A percentile compares a stretch with the other conserved stretches of the same genome.
phyloP scores from a whole-genome alignment of 2,888 invertebrate species.

The Coecobrya sp. region DNA sequence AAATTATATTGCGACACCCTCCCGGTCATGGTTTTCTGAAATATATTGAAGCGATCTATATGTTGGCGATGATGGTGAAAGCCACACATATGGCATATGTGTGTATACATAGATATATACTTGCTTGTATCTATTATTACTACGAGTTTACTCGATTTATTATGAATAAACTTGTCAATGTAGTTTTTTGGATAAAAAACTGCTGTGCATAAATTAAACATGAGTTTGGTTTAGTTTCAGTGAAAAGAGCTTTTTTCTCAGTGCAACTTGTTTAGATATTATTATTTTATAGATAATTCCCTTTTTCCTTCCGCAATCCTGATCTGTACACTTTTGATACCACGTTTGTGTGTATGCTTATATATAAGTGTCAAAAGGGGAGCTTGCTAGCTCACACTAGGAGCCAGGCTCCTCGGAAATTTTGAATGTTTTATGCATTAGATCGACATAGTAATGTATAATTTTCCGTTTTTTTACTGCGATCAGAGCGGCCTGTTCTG shows the following conservation, averaged over 20 bases:
- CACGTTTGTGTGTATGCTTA: not conserved
- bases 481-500: constrained; percentile 4
- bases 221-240: constrained; percentile 15
- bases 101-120: not conserved
- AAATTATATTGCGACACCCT: not conserved
- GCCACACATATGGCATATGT: not conserved
- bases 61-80: not conserved
- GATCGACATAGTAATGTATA: constrained; percentile 1
- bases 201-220: constrained; percentile 18
- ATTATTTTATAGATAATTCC: constrained; percentile 28
- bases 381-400: not conserved
- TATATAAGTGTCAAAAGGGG: not conserved
- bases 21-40: not conserved
- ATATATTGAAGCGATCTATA: not conserved
- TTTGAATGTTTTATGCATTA: constrained; percentile 50
- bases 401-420: not conserved
- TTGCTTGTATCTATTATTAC: not conserved
- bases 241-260: constrained; percentile 1
- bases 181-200: not conserved
- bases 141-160: not conserved
- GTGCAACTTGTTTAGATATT: constrained; percentile 25
- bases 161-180: constrained; percentile 12
- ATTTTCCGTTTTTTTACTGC: constrained; percentile 16
- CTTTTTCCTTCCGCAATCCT: constrained; percentile 15
- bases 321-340: constrained; percentile 15